Conservation (phyloP, 2,797 vertebrate species). For the Nothura maculosa region DNA sequence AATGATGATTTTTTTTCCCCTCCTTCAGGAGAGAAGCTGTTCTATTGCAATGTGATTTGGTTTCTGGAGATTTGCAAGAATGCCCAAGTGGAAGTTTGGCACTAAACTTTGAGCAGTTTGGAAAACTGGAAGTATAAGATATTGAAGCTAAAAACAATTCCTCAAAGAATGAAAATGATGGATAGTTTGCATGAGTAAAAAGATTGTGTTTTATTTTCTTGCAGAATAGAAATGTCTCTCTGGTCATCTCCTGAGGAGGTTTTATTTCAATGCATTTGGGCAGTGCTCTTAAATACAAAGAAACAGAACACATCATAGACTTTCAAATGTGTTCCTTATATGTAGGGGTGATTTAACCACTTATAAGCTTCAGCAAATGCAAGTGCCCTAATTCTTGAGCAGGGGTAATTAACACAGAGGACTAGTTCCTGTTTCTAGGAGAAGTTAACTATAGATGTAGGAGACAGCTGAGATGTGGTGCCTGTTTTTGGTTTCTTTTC, state of each 20-base stretch:
- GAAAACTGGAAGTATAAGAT: neutral
- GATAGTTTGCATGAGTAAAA: neutral
- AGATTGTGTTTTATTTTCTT: neutral
- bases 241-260: slow-evolving; percentile 17
- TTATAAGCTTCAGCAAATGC: slow-evolving; percentile 34
- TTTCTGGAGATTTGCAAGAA: slow-evolving; percentile 1
- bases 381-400: slow-evolving; percentile 31
- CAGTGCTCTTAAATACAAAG: slow-evolving; percentile 20
- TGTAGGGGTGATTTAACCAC: neutral
- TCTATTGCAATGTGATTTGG: neutral
- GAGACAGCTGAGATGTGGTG: neutral
- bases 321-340: neutral
- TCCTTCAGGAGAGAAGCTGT: neutral
- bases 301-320: neutral
- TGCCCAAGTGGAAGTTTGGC: neutral
- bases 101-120: neutral
- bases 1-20: neutral
- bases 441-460: neutral
- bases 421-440: slow-evolving; percentile 1
- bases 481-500: neutral
- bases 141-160: neutral
- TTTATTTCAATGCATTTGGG: neutral
- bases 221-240: slow-evolving; percentile 1
- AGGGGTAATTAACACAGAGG: neutral
- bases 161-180: neutral